Percentiles rank a stretch among this genome's conserved stretches.
Conservation (phyloP, 1,140 invertebrate species). For the Daktulosphaira vitifoliae region DNA sequence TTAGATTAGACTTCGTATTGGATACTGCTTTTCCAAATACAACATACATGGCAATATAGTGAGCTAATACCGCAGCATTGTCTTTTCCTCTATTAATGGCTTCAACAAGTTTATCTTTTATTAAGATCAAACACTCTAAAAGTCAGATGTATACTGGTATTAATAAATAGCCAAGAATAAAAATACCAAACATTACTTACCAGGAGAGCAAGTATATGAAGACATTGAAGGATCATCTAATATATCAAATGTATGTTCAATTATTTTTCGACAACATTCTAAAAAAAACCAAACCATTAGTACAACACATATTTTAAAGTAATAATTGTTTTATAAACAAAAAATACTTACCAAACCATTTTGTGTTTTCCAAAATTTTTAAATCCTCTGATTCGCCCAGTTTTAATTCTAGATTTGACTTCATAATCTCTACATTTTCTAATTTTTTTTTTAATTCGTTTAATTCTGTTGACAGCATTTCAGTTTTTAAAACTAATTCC, state of each 20-base stretch:
- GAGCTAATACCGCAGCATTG: slow-evolving; percentile 45
- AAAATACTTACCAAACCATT: slow-evolving; percentile 22
- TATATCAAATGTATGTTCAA: slow-evolving; percentile 54
- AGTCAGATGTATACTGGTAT: no score
- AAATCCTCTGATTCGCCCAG: slow-evolving; percentile 26
- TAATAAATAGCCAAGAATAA: slow-evolving; percentile 2
- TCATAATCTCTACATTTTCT: not conserved
- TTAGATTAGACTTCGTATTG: slow-evolving; percentile 63
- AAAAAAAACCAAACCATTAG: no score
- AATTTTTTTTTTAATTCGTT: slow-evolving; percentile 12
- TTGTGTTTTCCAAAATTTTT: slow-evolving; percentile 37
- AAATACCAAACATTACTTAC: no score
- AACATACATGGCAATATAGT: slow-evolving; percentile 53
- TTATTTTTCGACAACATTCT: slow-evolving; percentile 54
- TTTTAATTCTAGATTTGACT: slow-evolving; percentile 19
- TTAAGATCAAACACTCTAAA: slow-evolving; percentile 51
- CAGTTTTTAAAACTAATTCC: not conserved
- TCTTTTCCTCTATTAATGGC: slow-evolving; percentile 27
- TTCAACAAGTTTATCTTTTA: slow-evolving; percentile 45
- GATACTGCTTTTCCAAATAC: slow-evolving; percentile 60
- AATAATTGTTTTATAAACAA: no score
- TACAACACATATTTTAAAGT: no score
- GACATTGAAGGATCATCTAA: slow-evolving; percentile 62
- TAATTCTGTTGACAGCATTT: slow-evolving; percentile 1
- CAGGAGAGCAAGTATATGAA: slow-evolving; percentile 58